Conservation (phyloP, 1,140 invertebrate species). For the Phthorimaea operculella region DNA sequence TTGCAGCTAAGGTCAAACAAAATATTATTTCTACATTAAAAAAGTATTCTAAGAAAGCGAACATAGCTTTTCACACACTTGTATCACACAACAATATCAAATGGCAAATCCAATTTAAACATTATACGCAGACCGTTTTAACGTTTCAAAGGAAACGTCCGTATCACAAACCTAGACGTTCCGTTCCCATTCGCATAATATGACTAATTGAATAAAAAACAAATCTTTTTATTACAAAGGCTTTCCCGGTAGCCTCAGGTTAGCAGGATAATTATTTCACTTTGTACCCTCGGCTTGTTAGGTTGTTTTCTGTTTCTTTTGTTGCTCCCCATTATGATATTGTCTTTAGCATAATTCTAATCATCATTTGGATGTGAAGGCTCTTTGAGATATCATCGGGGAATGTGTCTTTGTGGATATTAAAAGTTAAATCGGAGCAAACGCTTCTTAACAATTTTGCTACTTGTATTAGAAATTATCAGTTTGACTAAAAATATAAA, state of each 20-base stretch:
- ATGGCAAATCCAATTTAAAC: constrained; percentile 4
- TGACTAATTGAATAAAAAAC: constrained; percentile 48
- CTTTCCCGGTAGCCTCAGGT: constrained; percentile 26
- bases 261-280: constrained; percentile 39
- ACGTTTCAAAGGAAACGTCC: constrained; percentile 21
- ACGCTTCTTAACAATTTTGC: too few species aligned
- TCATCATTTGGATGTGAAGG: constrained; percentile 21
- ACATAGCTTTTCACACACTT: too few species aligned
- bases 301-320: constrained; percentile 30
- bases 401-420: not conserved
- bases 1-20: too few species aligned
- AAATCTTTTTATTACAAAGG: constrained; percentile 36
- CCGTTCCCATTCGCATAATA: constrained; percentile 28
- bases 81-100: not conserved
- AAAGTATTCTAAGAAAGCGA: too few species aligned
- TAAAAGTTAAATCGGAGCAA: too few species aligned
- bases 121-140: constrained; percentile 8
- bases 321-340: constrained; percentile 28
- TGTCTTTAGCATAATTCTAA: constrained; percentile 39
- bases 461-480: too few species aligned
- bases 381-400: not conserved
- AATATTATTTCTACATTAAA: too few species aligned
- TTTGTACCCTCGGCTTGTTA: constrained; percentile 33
- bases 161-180: constrained; percentile 16
- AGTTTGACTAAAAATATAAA: too few species aligned